Base-by-base conservation (phyloP, 1,140 invertebrate genomes). In the Ylistrum balloti region DNA sequence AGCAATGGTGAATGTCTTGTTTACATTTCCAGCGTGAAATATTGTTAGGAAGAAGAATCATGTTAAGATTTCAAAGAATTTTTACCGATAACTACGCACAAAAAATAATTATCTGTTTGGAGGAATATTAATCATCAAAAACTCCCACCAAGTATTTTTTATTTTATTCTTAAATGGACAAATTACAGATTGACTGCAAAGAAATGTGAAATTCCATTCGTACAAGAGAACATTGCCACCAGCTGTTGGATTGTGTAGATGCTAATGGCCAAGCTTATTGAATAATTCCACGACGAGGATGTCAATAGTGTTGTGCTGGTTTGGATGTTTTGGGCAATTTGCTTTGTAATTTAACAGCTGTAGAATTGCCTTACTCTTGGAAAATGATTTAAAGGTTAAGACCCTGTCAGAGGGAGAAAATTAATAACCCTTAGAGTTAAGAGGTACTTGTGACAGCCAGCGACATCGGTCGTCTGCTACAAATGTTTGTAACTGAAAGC, bases 291-390 rank as follows among this genome's bases (percentile, higher is more conserved):
- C n/a, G n/a, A 2, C 56, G 56, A 28, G 56, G 56, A 17, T 74
- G 56, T 74, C 56, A 74, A 74, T 74, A 74, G n/a, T 74, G n/a
- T 5, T 74, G 22, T 74, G 22, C 22, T 11, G n/a, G 56, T 74
- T 74, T 74, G 22, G 56, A n/a, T 28, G 56, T 74, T 74, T n/a
- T n/a, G 22, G 56, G 56, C 56, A 74, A 74, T 74, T 74, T 74
- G 22, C n/a, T 74, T 74, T 74, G 56, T 74, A 74, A 74, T 74
- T 74, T n/a, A 74, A 74, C 56, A 74, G 56, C 56, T 74, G 56
- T n/a, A 22, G 56, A 74, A 74, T 74, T 7, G 56, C 56, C 56
- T 74, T 74, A 74, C 56, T 74, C 5, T 74, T 74, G 22, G 22
- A n/a, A 28, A 74, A 74, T 74, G 56, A 74, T 28, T 74, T 74